Evolutionary conservation across 2,797 vertebrate genomes (phyloP).

Genomic region (Trachops cirrhosus): DNA sequence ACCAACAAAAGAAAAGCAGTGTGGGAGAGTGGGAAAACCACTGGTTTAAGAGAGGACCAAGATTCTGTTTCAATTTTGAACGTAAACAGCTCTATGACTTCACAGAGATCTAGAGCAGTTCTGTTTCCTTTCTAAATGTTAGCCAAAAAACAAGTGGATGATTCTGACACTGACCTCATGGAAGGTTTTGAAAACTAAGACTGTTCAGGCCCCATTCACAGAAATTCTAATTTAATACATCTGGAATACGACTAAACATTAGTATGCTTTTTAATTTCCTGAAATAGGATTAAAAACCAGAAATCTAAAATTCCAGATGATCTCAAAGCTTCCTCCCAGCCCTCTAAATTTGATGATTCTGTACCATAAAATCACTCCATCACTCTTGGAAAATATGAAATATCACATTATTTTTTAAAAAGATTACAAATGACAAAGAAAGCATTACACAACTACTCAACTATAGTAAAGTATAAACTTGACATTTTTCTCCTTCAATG

Average conservation of each 20-base stretch:
- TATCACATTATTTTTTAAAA: not conserved
- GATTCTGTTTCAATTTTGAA: not conserved
- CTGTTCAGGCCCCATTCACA: not conserved
- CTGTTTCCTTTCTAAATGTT: not conserved
- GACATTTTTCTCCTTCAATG: not conserved
- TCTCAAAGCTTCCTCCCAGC: not conserved
- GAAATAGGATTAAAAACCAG: conserved; percentile 1
- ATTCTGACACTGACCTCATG: not conserved
- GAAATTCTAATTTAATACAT: not conserved
- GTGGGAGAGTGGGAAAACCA: not conserved
- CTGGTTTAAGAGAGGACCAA: not conserved
- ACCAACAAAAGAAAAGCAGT: not conserved
- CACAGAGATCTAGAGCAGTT: not conserved
- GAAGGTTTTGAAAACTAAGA: not conserved
- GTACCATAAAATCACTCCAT: not conserved
- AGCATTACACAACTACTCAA: not conserved
- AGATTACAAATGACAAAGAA: not conserved
- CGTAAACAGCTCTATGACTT: not conserved
- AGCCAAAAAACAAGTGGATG: not conserved
- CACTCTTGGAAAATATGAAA: not conserved
- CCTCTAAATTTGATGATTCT: not conserved
- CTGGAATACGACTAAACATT: not conserved
- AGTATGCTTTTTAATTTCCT: not conserved
- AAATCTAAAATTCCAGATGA: conserved; percentile 4
- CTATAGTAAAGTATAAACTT: not conserved